Percentiles rank a stretch among this genome's conserved stretches.
These are phyloP conservation scores for Odontocerum albicorne DNA, from an alignment of 2,888 invertebrate genomes.

Conservation along the genomic window DNA sequence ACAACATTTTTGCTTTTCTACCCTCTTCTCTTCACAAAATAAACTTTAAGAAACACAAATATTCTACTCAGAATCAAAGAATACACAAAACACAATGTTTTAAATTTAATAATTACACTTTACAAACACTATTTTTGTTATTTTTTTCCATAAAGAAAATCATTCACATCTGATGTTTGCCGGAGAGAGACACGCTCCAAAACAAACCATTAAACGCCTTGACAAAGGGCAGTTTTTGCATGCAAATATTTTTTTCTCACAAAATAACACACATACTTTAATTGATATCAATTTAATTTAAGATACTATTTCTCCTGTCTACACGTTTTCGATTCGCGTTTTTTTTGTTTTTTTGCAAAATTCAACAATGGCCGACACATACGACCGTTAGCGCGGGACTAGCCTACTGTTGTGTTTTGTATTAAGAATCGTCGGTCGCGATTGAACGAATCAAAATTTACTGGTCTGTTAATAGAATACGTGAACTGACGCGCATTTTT, in stretches of 20 bases:
- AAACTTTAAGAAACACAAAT: neutral
- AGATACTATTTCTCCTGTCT: neutral
- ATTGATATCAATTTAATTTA: neutral
- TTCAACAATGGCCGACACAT: conserved; percentile 8
- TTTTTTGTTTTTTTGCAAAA: conserved; percentile 6
- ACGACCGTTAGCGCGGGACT: conserved; percentile 18
- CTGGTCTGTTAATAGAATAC: too few relatives aligned
- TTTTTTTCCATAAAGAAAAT: conserved; percentile 3
- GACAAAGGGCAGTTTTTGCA: conserved; percentile 2
- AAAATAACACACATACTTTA: neutral
- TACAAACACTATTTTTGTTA: neutral
- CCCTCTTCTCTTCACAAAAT: neutral
- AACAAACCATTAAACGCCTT: conserved; percentile 8
- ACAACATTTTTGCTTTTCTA: conserved; percentile 60
- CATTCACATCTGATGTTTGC: conserved; percentile 3
- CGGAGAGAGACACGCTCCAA: neutral
- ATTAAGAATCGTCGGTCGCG: too few relatives aligned
- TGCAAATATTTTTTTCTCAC: neutral
- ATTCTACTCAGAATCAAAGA: neutral
- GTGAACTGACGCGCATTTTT: too few relatives aligned
- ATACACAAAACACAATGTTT: neutral
- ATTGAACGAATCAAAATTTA: too few relatives aligned
- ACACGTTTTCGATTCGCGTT: conserved; percentile 11
- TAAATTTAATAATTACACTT: too few relatives aligned
- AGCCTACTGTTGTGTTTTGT: conserved; percentile 22